These are phyloP conservation scores for Linyphia triangularis DNA, from an alignment of 2,888 invertebrate genomes.

Conservation along the genomic window DNA sequence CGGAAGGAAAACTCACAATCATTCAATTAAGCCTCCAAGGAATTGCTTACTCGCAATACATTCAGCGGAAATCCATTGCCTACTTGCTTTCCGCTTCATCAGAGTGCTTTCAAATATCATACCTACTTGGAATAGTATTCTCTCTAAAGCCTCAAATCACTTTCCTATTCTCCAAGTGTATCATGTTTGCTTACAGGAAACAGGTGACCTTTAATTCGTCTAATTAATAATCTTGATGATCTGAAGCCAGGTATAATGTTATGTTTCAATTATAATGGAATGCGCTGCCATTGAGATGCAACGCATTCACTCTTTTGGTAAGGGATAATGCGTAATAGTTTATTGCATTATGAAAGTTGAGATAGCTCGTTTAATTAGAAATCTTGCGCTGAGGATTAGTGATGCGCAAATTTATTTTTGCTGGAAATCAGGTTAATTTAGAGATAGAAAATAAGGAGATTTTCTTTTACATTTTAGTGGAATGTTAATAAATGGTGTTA, in stretches of 20 bases:
- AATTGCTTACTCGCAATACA: background rate
- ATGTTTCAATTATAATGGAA: background rate
- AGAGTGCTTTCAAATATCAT: background rate
- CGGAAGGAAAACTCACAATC: conserved; percentile 3
- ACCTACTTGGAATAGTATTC: background rate
- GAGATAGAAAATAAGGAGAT: too few relatives aligned
- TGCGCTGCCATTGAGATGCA: too few relatives aligned
- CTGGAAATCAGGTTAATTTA: too few relatives aligned
- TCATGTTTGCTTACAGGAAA: background rate
- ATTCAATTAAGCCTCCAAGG: background rate
- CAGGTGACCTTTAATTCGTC: background rate
- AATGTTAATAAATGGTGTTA: too few relatives aligned
- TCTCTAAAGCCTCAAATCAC: background rate
- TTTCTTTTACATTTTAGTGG: too few relatives aligned
- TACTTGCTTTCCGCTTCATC: background rate
- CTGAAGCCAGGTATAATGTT: background rate
- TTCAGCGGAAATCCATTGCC: background rate
- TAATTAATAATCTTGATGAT: background rate
- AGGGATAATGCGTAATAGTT: too few relatives aligned
- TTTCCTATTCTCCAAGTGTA: background rate
- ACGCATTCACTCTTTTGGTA: too few relatives aligned
- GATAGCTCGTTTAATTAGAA: too few relatives aligned
- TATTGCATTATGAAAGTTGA: too few relatives aligned
- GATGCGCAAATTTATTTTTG: too few relatives aligned
- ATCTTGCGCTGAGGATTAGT: too few relatives aligned